These are phyloP conservation scores for Luscinia luscinia DNA, from an alignment of 2,797 vertebrate genomes.

Conservation along the genomic window DNA sequence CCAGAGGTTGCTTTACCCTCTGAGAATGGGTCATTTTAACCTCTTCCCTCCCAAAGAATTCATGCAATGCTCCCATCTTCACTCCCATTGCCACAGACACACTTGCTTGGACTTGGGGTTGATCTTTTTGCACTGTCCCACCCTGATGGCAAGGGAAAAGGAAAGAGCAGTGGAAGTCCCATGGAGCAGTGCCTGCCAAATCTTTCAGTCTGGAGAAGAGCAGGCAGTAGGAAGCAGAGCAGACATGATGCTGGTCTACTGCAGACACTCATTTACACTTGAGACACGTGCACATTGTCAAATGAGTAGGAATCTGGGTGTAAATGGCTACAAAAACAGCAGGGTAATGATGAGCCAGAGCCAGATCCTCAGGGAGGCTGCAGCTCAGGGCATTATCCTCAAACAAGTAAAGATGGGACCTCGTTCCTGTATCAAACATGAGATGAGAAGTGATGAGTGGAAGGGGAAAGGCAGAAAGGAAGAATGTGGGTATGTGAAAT, in stretches of 20 bases:
- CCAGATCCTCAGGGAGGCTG: neutral
- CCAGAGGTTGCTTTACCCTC: neutral
- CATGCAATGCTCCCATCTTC: neutral
- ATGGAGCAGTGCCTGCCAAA: neutral
- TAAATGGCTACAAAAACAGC: neutral
- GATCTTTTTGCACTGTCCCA: neutral
- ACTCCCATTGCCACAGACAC: neutral
- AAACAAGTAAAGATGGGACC: neutral
- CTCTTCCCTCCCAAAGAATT: neutral
- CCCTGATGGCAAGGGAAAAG: neutral
- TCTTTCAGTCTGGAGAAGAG: neutral
- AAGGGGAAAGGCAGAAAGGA: neutral
- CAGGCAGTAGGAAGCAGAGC: neutral
- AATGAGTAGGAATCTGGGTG: neutral
- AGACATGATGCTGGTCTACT: neutral
- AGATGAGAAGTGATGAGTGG: neutral
- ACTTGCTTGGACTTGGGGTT: neutral
- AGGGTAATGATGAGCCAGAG: neutral
- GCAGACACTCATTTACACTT: neutral
- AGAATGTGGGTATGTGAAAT: neutral
- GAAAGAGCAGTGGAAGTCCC: neutral
- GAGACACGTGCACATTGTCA: fast-evolving
- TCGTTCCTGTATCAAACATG: neutral
- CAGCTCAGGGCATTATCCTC: fast-evolving
- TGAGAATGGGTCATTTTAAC: neutral